Base-by-base conservation (phyloP, 2,113 vertebrate species). In the Heliornis fulica region DNA sequence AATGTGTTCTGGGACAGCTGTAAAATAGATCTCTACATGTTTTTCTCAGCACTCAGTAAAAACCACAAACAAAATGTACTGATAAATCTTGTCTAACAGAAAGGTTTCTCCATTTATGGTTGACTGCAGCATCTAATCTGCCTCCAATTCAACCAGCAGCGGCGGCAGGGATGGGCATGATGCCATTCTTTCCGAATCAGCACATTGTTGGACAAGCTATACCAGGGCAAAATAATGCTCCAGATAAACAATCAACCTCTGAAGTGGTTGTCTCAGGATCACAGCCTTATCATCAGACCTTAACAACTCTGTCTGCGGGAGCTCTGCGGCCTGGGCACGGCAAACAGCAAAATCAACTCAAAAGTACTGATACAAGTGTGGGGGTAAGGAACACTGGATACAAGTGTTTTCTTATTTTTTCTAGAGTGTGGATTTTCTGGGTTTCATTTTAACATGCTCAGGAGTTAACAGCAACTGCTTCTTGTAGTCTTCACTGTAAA, bases 151-250 rank as follows among this genome's bases (percentile, higher is more conserved):
- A 98, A 87, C 97, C 96, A 48, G 90, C 94, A 34, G 82, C 98
- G 17, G 96, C 98, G 13, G 97, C 98, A 21, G 97, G 98, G 71
- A 90, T 98, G 89, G 98, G 98, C 75, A 76, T 98, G 93, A 90
- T 99, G 89, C 98, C 99, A 0, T 99, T 98, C 97, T 98, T 99
- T 59, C 97, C 99, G 18, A 97, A 60, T 51, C 98, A 98, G 91
- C 97, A 95, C 65, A 29, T 97, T 4, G 85, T 92, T 25, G 97
- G 97, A 29, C 97, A 96, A 15, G 53, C 94, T 5, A 40, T 96
- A 13, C 65, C 97, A 32, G 96, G 98, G 36, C 98, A 96, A 41
- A 97, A 89, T 46, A 96, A 45, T 7, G 8, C 96, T 50, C 77
- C 97, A 5, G 99, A 99, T 54, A 98, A 98, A 83, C 98, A 97